Evolutionary conservation across 1,140 invertebrate species (phyloP).

Genomic region (Orchestia grillus): DNA sequence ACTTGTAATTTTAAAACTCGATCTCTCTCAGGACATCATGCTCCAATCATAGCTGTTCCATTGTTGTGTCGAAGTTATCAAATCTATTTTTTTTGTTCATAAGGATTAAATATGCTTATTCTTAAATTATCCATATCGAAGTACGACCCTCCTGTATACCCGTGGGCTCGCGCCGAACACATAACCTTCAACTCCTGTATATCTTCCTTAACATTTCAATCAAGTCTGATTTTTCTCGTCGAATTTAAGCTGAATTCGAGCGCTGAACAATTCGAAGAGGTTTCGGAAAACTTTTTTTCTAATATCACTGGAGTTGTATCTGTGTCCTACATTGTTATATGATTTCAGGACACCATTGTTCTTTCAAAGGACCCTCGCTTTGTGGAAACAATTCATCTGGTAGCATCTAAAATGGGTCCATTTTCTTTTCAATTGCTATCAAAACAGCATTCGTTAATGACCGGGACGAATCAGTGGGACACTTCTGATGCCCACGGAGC

Average conservation of each 20-base stretch:
- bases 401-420: not conserved
- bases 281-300: not conserved
- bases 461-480: too few species aligned
- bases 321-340: not conserved
- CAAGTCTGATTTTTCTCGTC: not conserved
- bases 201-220: not conserved
- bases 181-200: not conserved
- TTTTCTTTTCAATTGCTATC: not conserved
- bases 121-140: not conserved
- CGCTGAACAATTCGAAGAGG: not conserved
- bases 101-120: not conserved
- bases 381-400: not conserved
- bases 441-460: too few species aligned
- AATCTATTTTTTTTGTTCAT: not conserved
- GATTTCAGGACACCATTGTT: not conserved
- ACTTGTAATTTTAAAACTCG: not conserved
- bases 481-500: too few species aligned
- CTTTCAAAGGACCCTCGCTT: not conserved
- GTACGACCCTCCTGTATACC: not conserved
- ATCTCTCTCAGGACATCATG: not conserved
- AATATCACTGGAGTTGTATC: not conserved
- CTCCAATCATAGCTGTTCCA: not conserved
- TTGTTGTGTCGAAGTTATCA: not conserved
- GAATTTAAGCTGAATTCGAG: not conserved
- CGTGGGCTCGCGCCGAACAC: not conserved